phyloP scores from a whole-genome alignment of 2,888 invertebrate genomes.

The Brachynemurus nebulosus region DNA sequence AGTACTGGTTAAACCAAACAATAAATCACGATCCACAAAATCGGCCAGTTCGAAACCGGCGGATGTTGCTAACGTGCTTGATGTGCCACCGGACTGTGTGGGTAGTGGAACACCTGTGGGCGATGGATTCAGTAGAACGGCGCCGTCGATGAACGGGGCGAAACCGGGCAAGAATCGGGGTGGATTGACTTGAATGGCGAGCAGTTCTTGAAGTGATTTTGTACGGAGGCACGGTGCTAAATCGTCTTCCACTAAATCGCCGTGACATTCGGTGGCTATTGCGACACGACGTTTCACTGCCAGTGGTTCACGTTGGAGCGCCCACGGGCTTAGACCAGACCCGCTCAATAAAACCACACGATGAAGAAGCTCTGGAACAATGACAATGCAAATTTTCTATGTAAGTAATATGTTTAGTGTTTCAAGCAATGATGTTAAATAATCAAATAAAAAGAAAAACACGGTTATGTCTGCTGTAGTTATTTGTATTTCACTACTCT shows the following conservation, averaged over 20 bases:
- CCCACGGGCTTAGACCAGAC: constrained; percentile 85
- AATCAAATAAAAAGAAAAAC: background rate
- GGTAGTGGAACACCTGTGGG: constrained; percentile 17
- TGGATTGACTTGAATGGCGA: constrained; percentile 60
- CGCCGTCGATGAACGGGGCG: constrained; percentile 90
- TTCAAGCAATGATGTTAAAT: background rate
- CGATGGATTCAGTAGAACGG: constrained; percentile 56
- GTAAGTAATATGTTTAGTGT: background rate
- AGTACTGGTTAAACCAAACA: constrained; percentile 71
- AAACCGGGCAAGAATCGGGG: constrained; percentile 79
- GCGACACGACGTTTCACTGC: constrained; percentile 68
- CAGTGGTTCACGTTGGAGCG: constrained; percentile 71
- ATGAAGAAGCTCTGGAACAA: constrained; percentile 60
- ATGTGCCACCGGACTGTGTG: constrained; percentile 20
- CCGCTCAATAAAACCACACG: constrained; percentile 81
- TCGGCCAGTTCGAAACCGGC: constrained; percentile 70
- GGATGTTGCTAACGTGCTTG: constrained; percentile 48
- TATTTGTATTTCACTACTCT: background rate
- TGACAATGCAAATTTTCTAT: no score
- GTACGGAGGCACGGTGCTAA: constrained; percentile 71
- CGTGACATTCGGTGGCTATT: constrained; percentile 71
- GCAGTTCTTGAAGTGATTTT: constrained; percentile 58
- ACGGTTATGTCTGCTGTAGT: background rate
- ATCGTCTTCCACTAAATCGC: constrained; percentile 68
- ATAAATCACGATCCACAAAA: constrained; percentile 66